Percentiles rank a stretch among this genome's conserved stretches.
Evolutionary conservation across 2,113 vertebrate genomes (phyloP).

Genomic region (Pelobates fuscus): DNA sequence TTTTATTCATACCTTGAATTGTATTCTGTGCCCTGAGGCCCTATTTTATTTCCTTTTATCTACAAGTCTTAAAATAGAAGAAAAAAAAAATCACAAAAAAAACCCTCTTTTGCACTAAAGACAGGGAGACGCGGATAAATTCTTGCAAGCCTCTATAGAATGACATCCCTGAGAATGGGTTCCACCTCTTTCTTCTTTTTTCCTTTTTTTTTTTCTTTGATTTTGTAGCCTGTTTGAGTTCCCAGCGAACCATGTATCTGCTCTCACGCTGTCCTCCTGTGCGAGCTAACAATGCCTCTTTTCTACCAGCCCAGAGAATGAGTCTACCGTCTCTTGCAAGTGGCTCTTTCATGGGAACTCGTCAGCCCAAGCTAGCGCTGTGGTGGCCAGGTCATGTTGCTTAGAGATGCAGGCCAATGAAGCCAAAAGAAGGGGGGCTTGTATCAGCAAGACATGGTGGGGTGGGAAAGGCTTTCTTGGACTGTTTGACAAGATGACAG

Average conservation of each 20-base stretch:
- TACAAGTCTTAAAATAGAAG: too few species aligned
- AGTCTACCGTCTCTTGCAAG: slow-evolving; percentile 79
- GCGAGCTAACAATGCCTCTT: slow-evolving; percentile 94
- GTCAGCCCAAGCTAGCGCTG: slow-evolving; percentile 59
- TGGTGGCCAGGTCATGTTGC: slow-evolving; percentile 81
- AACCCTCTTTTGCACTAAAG: too few species aligned
- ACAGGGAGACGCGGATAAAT: slow-evolving; percentile 10
- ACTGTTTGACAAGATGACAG: slow-evolving; percentile 60
- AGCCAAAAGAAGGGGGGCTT: slow-evolving; percentile 57
- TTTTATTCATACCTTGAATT: too few species aligned
- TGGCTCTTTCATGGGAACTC: slow-evolving; percentile 87
- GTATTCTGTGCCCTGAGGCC: too few species aligned
- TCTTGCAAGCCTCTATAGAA: slow-evolving; percentile 62
- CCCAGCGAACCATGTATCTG: slow-evolving; percentile 74
- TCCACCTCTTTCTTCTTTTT: slow-evolving; percentile 49
- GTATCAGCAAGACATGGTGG: slow-evolving; percentile 36
- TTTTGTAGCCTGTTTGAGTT: slow-evolving; percentile 77
- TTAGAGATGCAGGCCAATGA: slow-evolving; percentile 72
- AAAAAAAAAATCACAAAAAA: too few species aligned
- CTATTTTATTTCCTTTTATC: too few species aligned
- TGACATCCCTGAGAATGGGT: slow-evolving; percentile 66
- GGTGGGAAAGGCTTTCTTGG: slow-evolving; percentile 51
- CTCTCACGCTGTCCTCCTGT: slow-evolving; percentile 88
- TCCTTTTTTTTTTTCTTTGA: slow-evolving; percentile 61
- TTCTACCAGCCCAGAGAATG: slow-evolving; percentile 85